Base-by-base conservation (phyloP, 2,113 vertebrate species). In the Paradisaea rubra region DNA sequence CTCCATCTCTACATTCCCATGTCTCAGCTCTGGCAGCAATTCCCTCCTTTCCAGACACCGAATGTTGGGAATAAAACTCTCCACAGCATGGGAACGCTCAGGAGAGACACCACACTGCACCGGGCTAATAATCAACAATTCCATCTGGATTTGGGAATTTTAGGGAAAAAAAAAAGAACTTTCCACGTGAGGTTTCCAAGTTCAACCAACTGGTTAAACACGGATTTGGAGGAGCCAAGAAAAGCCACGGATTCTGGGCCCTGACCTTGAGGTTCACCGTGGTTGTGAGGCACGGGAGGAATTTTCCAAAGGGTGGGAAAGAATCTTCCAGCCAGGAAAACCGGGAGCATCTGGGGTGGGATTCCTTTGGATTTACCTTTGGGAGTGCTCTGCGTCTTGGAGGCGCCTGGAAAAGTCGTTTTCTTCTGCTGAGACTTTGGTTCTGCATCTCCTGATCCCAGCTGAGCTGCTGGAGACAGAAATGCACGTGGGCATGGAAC, bases 391-490 rank as follows among this genome's bases (percentile, higher is more conserved):
- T 93, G n/a, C 0, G 17, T 5, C 88, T 91, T 92, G 7, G 92
- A 83, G 15, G 47, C 84, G 13, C 65, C 93, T 13, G 93, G 76
- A 18, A 86, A 44, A 47, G 95, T 76, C 7, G 2, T 42, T 81
- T 95, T 98, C 93, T 65, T 96, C 41, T 56, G 86, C 80, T 97
- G 94, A 22, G 81, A 9, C 60, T 97, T 95, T 10, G 96, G 83
- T 78, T 95, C 97, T 83, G 88, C 84, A 33, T 64, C 76, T 54
- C 89, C 95, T 15, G 96, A 72, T 86, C 33, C 94, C 81, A 52
- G 66, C 13, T 93, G 86, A 89, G 86, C 96, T 94, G 35, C 94
- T 92, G 81, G 41, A 92, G 89, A 69, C 54, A 96, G 19, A 90
- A 54, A 79, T 0, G 22, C 13, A 8, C 5, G 5, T 56, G 28